A percentile compares a stretch with the other conserved stretches of the same genome.
These are phyloP conservation scores for Abrostola triplasia DNA, from an alignment of 2,888 invertebrate genomes.

Conservation along the genomic window DNA sequence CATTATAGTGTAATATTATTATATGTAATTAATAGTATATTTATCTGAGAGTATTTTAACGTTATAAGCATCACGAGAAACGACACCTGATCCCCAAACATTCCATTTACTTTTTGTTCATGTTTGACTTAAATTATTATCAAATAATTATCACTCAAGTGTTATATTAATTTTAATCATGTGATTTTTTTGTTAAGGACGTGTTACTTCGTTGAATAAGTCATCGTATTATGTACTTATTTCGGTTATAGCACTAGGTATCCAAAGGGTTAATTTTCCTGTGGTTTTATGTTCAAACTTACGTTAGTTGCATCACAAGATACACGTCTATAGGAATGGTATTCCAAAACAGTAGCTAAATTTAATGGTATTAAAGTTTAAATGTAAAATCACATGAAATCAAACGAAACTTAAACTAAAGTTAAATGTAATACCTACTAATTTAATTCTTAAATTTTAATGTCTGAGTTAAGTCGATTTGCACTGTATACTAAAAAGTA, in stretches of 20 bases:
- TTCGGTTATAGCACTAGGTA: slow-evolving; percentile 57
- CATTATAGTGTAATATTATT: slow-evolving; percentile 51
- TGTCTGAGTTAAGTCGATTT: slow-evolving; percentile 48
- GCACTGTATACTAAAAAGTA: slow-evolving; percentile 12
- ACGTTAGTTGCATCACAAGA: slow-evolving; percentile 32
- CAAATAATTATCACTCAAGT: slow-evolving; percentile 39
- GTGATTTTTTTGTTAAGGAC: slow-evolving; percentile 55
- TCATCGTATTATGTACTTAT: slow-evolving; percentile 54
- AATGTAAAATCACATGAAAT: slow-evolving; percentile 76
- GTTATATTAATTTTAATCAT: slow-evolving; percentile 51
- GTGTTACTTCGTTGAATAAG: slow-evolving; percentile 50
- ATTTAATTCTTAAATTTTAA: slow-evolving; percentile 62
- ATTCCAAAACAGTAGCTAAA: slow-evolving; percentile 54
- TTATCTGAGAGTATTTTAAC: slow-evolving; percentile 69
- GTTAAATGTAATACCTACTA: slow-evolving; percentile 69
- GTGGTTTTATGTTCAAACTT: slow-evolving; percentile 73
- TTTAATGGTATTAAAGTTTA: slow-evolving; percentile 59
- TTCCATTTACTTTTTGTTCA: slow-evolving; percentile 70
- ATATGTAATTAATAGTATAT: slow-evolving; percentile 54
- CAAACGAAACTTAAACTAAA: slow-evolving; percentile 67
- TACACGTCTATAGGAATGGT: slow-evolving; percentile 41
- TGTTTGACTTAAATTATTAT: slow-evolving; percentile 44
- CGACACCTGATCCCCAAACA: slow-evolving; percentile 65
- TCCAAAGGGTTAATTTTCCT: slow-evolving; percentile 60
- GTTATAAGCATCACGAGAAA: slow-evolving; percentile 68